A percentile compares a stretch with the other conserved stretches of the same genome.
Evolutionary conservation across 2,888 invertebrate species (phyloP).

Genomic region (Arctia plantaginis): DNA sequence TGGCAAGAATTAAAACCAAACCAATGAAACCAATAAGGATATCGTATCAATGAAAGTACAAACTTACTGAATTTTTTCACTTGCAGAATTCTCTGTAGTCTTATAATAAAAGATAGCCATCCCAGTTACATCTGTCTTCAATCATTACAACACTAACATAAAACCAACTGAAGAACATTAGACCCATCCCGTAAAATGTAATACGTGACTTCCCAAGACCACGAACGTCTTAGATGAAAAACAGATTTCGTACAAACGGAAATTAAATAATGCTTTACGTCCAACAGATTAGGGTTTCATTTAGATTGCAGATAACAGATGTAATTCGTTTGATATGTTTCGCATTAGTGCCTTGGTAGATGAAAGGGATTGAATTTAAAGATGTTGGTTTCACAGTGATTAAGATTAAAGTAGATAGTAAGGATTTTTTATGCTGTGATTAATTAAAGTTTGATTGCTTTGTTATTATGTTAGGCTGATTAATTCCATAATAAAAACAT

Average conservation of each 20-base stretch:
- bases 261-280: constrained; percentile 46
- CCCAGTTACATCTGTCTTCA: background rate
- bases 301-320: constrained; percentile 37
- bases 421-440: background rate
- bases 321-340: constrained; percentile 33
- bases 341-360: constrained; percentile 20
- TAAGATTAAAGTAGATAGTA: background rate
- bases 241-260: constrained; percentile 32
- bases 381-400: constrained; percentile 1
- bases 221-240: constrained; percentile 22
- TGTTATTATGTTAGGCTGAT: background rate
- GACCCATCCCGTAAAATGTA: constrained; percentile 36
- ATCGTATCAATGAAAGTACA: no score
- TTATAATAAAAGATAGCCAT: background rate
- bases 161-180: constrained; percentile 32
- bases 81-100: background rate
- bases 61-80: background rate
- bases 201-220: constrained; percentile 25
- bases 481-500: background rate
- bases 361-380: constrained; percentile 11
- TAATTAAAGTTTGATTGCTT: background rate
- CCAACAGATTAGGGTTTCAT: constrained; percentile 41
- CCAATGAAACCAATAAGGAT: no score
- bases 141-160: constrained; percentile 20
- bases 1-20: no score